Evolutionary conservation across 2,888 invertebrate genomes (phyloP).

Genomic region (Drosophila silvestris): DNA sequence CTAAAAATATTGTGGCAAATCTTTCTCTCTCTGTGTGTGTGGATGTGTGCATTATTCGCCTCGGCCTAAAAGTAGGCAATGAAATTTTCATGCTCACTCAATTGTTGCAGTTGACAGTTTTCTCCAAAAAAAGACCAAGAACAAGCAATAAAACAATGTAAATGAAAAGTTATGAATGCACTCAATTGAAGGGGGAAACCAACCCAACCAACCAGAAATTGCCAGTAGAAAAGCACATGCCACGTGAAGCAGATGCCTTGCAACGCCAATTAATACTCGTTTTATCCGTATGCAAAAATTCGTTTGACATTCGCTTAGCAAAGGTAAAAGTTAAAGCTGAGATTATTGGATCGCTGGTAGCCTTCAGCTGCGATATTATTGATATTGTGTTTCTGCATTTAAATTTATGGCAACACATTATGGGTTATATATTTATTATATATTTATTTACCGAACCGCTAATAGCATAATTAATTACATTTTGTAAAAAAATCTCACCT

Average conservation of each 20-base stretch:
- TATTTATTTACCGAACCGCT: not conserved
- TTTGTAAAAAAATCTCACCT: not conserved
- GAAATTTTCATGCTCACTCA: conserved; percentile 64
- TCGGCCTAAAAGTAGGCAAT: conserved; percentile 63
- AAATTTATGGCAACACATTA: not conserved
- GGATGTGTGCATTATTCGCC: conserved; percentile 47
- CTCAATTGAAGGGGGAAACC: conserved; percentile 17
- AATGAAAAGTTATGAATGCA: conserved; percentile 57
- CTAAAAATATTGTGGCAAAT: conserved; percentile 53
- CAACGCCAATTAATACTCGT: conserved; percentile 2
- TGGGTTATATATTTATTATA: not conserved
- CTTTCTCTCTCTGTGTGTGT: not conserved
- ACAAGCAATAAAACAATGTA: conserved; percentile 43
- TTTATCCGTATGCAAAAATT: not conserved
- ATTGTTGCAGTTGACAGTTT: conserved; percentile 59
- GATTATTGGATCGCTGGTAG: not conserved
- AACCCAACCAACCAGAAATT: not conserved
- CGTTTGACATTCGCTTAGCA: not conserved
- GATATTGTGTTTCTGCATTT: not conserved
- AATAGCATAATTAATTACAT: not conserved
- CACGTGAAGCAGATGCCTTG: conserved; percentile 1
- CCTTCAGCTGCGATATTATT: not conserved
- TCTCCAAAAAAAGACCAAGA: conserved; percentile 5
- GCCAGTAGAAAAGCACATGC: conserved; percentile 5
- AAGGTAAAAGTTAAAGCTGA: not conserved